A percentile compares a stretch with the other conserved stretches of the same genome.
Conservation (phyloP, 2,113 vertebrate species). For the Gulo gulo region DNA sequence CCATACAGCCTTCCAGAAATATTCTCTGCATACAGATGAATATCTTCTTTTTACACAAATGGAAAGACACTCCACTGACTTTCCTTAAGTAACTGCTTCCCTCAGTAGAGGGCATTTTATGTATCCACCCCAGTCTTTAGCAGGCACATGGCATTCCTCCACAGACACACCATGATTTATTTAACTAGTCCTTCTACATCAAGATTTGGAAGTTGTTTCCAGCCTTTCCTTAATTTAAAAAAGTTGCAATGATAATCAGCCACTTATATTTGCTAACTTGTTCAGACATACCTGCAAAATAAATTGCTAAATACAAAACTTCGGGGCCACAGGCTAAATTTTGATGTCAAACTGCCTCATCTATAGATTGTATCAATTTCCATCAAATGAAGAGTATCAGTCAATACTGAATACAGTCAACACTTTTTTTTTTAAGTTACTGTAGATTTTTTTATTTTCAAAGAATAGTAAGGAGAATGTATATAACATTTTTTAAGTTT, state of each 20-base stretch:
- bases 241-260: not conserved
- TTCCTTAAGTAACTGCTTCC: not conserved
- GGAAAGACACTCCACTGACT: not conserved
- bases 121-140: not conserved
- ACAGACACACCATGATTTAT: not conserved
- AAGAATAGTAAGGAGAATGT: not conserved
- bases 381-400: not conserved
- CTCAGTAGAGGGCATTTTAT: not conserved
- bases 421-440: not conserved
- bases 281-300: not conserved
- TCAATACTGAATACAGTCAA: not conserved
- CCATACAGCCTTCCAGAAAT: not conserved
- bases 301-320: not conserved
- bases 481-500: not conserved
- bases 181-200: not conserved
- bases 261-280: not conserved
- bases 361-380: not conserved
- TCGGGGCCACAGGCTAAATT: not conserved
- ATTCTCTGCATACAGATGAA: not conserved
- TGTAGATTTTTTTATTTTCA: not conserved
- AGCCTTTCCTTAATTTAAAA: not conserved
- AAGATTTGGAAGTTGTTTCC: not conserved
- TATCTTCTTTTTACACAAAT: not conserved
- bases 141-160: not conserved
- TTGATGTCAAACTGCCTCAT: not conserved